A percentile compares a stretch with the other conserved stretches of the same genome.
Evolutionary conservation across 2,888 invertebrate species (phyloP).

Genomic region (Nematopogon swammerdamellus): DNA sequence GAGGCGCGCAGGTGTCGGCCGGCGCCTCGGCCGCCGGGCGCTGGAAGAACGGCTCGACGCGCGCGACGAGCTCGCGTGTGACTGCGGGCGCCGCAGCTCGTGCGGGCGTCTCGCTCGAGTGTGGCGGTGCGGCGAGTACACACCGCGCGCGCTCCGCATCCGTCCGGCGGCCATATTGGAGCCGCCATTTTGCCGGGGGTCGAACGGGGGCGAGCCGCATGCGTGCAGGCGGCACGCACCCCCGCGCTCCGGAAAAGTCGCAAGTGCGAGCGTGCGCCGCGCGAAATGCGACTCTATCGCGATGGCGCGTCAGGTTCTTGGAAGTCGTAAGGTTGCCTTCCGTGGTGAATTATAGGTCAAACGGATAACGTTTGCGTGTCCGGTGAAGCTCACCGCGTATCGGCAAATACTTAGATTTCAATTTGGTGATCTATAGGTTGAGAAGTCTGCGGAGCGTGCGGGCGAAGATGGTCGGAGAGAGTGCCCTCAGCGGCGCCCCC

Average conservation of each 20-base stretch:
- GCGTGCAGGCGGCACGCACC: slow-evolving; percentile 48
- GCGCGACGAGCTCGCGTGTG: background rate
- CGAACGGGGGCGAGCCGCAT: slow-evolving; percentile 44
- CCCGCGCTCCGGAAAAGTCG: slow-evolving; percentile 30
- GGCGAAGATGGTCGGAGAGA: too few relatives aligned
- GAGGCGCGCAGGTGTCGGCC: slow-evolving; percentile 21
- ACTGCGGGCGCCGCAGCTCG: background rate
- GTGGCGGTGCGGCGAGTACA: slow-evolving; percentile 29
- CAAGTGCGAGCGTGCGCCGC: slow-evolving; percentile 24
- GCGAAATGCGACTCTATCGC: slow-evolving; percentile 20
- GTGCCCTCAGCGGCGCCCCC: too few relatives aligned
- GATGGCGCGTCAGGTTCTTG: slow-evolving; percentile 24
- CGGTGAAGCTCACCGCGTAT: slow-evolving; percentile 28
- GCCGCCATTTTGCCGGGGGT: slow-evolving; percentile 55
- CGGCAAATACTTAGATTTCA: background rate
- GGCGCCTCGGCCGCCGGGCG: slow-evolving; percentile 6
- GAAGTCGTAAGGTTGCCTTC: slow-evolving; percentile 18
- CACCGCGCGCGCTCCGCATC: slow-evolving; percentile 39
- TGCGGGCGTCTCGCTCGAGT: slow-evolving; percentile 32
- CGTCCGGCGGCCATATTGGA: slow-evolving; percentile 55
- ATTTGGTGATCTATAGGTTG: background rate
- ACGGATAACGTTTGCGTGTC: slow-evolving; percentile 32
- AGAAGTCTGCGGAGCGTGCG: too few relatives aligned
- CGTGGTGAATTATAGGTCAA: slow-evolving; percentile 48
- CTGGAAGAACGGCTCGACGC: slow-evolving; percentile 4